phyloP scores from a whole-genome alignment of 2,888 invertebrate species.

The Eucera pruinosa region DNA sequence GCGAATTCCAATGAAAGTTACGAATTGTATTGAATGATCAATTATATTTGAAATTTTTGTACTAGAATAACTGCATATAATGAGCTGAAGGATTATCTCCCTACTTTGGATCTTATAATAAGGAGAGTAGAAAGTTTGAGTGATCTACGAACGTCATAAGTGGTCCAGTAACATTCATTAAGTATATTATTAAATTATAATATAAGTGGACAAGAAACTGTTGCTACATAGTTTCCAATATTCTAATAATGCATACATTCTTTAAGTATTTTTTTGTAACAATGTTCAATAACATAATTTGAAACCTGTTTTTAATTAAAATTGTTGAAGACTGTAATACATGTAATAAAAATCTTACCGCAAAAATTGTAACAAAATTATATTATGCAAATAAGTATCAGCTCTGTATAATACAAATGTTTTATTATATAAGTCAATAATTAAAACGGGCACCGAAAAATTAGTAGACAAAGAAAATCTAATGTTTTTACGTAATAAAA shows the following conservation, averaged over 20 bases:
- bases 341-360: too few species aligned
- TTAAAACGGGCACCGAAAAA: too few species aligned
- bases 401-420: too few species aligned
- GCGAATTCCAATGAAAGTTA: not conserved
- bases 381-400: too few species aligned
- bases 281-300: not conserved
- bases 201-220: not conserved
- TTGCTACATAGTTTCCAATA: not conserved
- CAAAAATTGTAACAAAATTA: too few species aligned
- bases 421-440: too few species aligned
- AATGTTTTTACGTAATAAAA: too few species aligned
- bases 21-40: not conserved
- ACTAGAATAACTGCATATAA: not conserved
- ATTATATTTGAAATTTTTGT: not conserved
- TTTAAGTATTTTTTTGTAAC: not conserved
- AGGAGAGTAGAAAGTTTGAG: constrained; percentile 45
- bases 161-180: constrained; percentile 28
- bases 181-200: constrained; percentile 4
- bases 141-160: constrained; percentile 1
- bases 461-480: too few species aligned
- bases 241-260: not conserved
- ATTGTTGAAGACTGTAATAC: too few species aligned
- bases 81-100: not conserved
- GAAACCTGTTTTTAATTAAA: not conserved
- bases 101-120: constrained; percentile 19